Base-by-base conservation (phyloP, 2,888 invertebrate genomes). In the Ophonus ardosiacus region DNA sequence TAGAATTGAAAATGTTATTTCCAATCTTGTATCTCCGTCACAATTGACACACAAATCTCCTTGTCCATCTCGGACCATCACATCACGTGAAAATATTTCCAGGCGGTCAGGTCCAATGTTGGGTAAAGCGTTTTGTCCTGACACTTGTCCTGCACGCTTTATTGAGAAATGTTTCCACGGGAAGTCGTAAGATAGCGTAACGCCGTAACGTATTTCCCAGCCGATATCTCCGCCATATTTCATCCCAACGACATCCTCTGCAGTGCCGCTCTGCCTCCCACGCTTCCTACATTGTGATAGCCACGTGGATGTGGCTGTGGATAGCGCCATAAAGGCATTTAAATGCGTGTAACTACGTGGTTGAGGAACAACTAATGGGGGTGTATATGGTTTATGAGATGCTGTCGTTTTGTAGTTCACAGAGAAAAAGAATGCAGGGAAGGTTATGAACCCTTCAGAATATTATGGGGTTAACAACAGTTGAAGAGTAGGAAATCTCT, bases 171-270 rank as follows among this genome's bases (percentile, higher is more conserved):
- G 81, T 81, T 68, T 81, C 68, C 51, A 51, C 15, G 43, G 81
- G 81, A 81, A 63, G 68, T 40, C 82, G 82, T 82, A 74, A 82
- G 82, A 82, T 82, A 82, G 82, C 82, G 59, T 82, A 82, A 82
- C 82, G 82, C 63, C 82, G 51, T 82, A 82, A 82, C 82, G 82
- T 74, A 82, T 82, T 82, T 82, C 82, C 74, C 74, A 74, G 56
- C 65, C 43, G 82, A 74, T 71, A 82, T 71, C 71, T 24, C 40
- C 57, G 57, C 40, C 68, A 82, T 82, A 82, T 82, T 82, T 82
- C 82, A 82, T 40, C 24, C 43, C 57, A 82, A 82, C 61, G 82
- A 82, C 71, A 59, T 74, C 80, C 80, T 80, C n/a, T 57, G 13
- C 15, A 7, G 24, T 24, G n/a, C 79, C 76, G 10, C 43, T 68